Evolutionary conservation across 2,113 vertebrate species (phyloP).

Genomic region (Notothenia coriiceps): DNA sequence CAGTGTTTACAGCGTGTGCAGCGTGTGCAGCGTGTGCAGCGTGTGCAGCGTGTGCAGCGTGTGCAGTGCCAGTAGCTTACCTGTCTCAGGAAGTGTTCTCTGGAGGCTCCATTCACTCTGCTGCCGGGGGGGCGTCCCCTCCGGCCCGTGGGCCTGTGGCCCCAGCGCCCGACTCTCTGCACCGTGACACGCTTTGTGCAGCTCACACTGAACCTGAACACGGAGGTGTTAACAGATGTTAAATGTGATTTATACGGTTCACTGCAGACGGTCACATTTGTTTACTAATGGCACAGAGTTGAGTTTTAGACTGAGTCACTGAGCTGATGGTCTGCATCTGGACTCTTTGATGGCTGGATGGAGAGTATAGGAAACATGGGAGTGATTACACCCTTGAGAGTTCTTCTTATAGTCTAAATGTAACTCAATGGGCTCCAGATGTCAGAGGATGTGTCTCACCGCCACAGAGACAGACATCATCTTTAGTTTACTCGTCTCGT

Average conservation of each 20-base stretch:
- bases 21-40: neutral
- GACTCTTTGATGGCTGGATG: slow-evolving; percentile 34
- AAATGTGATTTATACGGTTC: neutral
- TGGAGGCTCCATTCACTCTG: slow-evolving; percentile 84
- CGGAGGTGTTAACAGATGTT: neutral
- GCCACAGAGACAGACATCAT: neutral
- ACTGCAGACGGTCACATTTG: neutral
- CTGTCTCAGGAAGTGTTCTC: slow-evolving; percentile 90
- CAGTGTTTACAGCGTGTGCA: neutral
- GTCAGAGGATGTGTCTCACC: slow-evolving; percentile 18
- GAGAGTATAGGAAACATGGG: slow-evolving; percentile 27
- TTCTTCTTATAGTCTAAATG: slow-evolving; percentile 14
- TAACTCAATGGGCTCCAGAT: slow-evolving; percentile 42
- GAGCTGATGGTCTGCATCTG: slow-evolving; percentile 32
- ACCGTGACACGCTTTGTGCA: slow-evolving; percentile 90
- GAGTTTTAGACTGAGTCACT: neutral
- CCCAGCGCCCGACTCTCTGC: slow-evolving; percentile 86
- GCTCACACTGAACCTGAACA: slow-evolving; percentile 90
- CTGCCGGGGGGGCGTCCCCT: slow-evolving; percentile 89
- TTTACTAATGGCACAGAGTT: neutral
- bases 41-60: neutral
- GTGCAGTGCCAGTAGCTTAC: slow-evolving; percentile 80
- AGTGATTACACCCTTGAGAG: slow-evolving; percentile 30
- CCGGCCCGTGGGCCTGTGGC: slow-evolving; percentile 87
- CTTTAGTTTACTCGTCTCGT: neutral